phyloP scores from a whole-genome alignment of 2,113 vertebrate species.

The Caranx ignobilis region DNA sequence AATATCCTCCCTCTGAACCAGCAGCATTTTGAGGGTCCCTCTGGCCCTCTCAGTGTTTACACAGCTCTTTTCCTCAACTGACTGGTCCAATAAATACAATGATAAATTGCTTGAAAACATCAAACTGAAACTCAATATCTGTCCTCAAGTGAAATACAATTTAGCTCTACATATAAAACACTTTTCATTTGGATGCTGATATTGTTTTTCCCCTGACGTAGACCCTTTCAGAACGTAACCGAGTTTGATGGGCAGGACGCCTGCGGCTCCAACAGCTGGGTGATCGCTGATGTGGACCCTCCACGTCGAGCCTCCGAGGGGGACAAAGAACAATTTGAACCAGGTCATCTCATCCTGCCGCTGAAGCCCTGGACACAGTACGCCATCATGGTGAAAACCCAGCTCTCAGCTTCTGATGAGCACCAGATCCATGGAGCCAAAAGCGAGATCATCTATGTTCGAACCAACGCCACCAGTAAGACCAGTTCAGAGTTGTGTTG shows the following conservation, averaged over 20 bases:
- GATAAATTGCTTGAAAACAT: conserved; percentile 15
- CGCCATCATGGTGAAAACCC: conserved; percentile 95
- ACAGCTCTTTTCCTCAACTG: not conserved
- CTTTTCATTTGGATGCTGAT: not conserved
- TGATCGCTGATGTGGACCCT: conserved; percentile 94
- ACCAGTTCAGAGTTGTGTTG: not conserved
- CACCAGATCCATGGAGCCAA: conserved; percentile 93
- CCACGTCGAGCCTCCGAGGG: conserved; percentile 85
- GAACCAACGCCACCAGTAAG: conserved; percentile 94
- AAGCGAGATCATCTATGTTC: conserved; percentile 95
- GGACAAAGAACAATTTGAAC: conserved; percentile 85
- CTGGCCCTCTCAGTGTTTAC: not conserved
- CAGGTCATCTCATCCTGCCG: conserved; percentile 90
- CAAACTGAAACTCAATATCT: conserved; percentile 23
- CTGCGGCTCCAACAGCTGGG: conserved; percentile 98
- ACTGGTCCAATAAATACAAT: conserved; percentile 11
- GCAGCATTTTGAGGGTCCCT: not conserved
- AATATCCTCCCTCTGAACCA: not conserved
- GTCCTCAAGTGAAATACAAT: conserved; percentile 29
- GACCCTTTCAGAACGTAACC: conserved; percentile 93
- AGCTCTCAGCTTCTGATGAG: conserved; percentile 95
- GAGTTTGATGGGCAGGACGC: conserved; percentile 98
- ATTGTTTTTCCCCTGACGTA: conserved; percentile 61
- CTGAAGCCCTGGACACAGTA: conserved; percentile 99
- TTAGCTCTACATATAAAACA: not conserved